A percentile compares a stretch with the other conserved stretches of the same genome.
Evolutionary conservation across 2,797 vertebrate genomes (phyloP).

Genomic region (Bradypodion pumilum): DNA sequence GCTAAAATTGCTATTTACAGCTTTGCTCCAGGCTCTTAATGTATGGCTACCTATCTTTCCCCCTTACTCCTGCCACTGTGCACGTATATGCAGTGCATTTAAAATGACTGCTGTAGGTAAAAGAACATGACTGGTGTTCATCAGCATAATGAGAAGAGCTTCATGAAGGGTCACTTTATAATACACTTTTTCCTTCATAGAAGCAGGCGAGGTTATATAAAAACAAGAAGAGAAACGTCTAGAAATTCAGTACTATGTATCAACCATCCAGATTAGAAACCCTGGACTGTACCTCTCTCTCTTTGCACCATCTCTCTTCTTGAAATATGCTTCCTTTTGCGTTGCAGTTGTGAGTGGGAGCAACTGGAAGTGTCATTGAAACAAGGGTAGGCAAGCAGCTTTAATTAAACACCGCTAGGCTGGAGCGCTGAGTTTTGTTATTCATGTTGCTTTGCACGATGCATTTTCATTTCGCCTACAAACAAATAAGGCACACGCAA

Average conservation of each 20-base stretch:
- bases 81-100: background rate
- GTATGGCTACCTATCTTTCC: background rate
- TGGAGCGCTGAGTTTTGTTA: conserved; percentile 55
- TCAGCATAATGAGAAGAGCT: background rate
- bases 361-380: conserved; percentile 52
- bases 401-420: conserved; percentile 60
- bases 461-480: conserved; percentile 49
- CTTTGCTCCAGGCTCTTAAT: background rate
- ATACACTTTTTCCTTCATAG: background rate
- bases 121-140: background rate
- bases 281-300: background rate
- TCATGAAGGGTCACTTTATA: background rate
- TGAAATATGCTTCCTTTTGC: conserved; percentile 31
- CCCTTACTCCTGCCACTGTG: background rate
- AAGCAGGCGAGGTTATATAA: no score
- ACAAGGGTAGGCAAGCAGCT: conserved; percentile 58
- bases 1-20: no score
- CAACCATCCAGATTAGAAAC: background rate
- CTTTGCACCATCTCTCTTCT: conserved; percentile 34
- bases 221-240: no score
- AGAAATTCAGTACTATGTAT: background rate
- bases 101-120: background rate
- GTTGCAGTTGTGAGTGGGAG: conserved; percentile 64
- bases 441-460: conserved; percentile 49
- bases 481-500: conserved; percentile 32